Evolutionary conservation across 2,113 vertebrate species (phyloP), one percentile per base, ranked within the genome.

Genomic region (Pterocles burchelli): DNA sequence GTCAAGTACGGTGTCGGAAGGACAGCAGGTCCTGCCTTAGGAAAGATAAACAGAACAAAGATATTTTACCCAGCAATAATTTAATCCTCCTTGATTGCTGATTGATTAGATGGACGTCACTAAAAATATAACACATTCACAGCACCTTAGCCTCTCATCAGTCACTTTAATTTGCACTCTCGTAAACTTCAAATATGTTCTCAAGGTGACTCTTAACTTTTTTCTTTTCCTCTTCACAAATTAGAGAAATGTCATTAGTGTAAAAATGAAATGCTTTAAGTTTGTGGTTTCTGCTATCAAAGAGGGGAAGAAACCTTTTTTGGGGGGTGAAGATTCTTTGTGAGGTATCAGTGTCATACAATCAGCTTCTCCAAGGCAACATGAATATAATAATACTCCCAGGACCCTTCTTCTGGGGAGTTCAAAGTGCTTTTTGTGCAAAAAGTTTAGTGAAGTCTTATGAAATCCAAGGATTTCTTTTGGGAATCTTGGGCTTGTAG

Each of bases 121-220:
- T 52, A 20, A 74, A 77, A 93, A 46, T 26, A 46, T 17, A 71
- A 83, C 72, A 62, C 34, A 12, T 67, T 63, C 83, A 17, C 70
- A 84, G 71, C 59, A 22, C 90, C 58, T 89, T 45, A 13, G 66
- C 28, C 46, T 74, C 83, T 95, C 88, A 85, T 88, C 83, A 85
- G 15, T 95, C 82, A 11, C 70, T 94, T 82, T 62, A 89, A 93
- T 94, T 90, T 89, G 58, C 67, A 24, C 48, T 49, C 49, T 85
- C 73, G 33, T 43, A 62, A 65, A 88, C 75, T 88, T 95, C 63
- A 91, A 94, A 91, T 51, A 41, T 36, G 2, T 54, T 55, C 80
- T 75, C 70, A 96, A 94, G 93, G 78, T 96, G 62, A 96, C 71
- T 93, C 75, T 17, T 61, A 14, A 49, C 15, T 65, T 87, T 72